Percentiles rank a stretch among this genome's conserved stretches.
phyloP scores from a whole-genome alignment of 2,888 invertebrate genomes.

The Sphaerophoria rueppellii region DNA sequence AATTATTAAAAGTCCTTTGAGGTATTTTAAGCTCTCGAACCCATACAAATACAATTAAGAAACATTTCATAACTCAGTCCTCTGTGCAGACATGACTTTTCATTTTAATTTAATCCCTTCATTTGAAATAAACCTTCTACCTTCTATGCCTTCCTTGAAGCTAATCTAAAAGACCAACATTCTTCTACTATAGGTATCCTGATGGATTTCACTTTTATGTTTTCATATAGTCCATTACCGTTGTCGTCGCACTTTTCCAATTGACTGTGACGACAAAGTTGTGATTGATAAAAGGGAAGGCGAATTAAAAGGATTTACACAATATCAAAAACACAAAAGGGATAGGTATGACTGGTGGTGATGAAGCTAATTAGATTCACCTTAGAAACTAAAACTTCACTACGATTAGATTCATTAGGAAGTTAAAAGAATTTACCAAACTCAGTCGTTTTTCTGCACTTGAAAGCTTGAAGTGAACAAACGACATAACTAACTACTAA shows the following conservation, averaged over 20 bases:
- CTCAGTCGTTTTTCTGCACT: not conserved
- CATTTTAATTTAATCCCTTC: not conserved
- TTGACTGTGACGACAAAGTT: not conserved
- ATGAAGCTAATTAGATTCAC: conserved; percentile 3
- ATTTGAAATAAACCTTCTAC: not conserved
- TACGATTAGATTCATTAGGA: not conserved
- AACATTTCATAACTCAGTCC: not conserved
- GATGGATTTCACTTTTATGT: conserved; percentile 1
- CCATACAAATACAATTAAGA: too few relatives aligned
- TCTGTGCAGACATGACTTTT: not conserved
- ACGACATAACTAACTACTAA: not conserved
- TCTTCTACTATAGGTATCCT: not conserved
- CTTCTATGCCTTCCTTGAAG: not conserved
- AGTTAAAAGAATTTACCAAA: conserved; percentile 11
- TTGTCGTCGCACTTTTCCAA: not conserved
- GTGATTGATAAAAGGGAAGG: not conserved
- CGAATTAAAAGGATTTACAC: not conserved
- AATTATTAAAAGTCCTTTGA: not conserved
- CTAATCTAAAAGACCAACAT: too few relatives aligned
- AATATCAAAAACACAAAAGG: not conserved
- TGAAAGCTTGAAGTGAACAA: too few relatives aligned
- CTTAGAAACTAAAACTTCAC: not conserved
- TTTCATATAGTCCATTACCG: not conserved
- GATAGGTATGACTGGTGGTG: not conserved
- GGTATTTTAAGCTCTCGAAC: not conserved